Conservation (phyloP, 1,140 invertebrate genomes). For the Eubasilissa regina region DNA sequence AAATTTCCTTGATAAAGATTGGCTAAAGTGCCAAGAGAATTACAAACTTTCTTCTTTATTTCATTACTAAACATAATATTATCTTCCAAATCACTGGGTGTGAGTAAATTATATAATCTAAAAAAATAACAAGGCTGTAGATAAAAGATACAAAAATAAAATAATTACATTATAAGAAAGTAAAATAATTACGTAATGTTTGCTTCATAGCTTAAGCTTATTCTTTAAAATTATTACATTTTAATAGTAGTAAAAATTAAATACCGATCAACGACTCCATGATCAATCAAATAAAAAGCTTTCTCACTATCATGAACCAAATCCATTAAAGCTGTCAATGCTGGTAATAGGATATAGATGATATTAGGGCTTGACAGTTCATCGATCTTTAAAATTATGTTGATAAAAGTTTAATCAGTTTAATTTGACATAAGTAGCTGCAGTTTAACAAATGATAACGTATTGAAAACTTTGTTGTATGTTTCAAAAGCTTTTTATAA, state of each 20-base stretch:
- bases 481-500: too few species aligned
- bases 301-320: slow-evolving; percentile 27
- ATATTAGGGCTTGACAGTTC: slow-evolving; percentile 1
- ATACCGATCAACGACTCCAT: slow-evolving; percentile 27
- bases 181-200: too few species aligned
- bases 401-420: too few species aligned
- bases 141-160: too few species aligned
- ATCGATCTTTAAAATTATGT: slow-evolving; percentile 11
- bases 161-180: too few species aligned
- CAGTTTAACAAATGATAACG: too few species aligned
- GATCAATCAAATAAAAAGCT: slow-evolving; percentile 24
- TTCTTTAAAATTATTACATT: too few species aligned
- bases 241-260: not conserved
- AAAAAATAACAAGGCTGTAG: not conserved
- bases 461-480: too few species aligned
- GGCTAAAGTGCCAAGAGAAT: not conserved
- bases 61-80: not conserved
- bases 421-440: too few species aligned
- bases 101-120: not conserved
- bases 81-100: not conserved
- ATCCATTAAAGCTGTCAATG: slow-evolving; percentile 21
- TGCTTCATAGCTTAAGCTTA: too few species aligned
- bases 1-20: slow-evolving; percentile 11
- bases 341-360: slow-evolving; percentile 5
- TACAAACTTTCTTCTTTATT: slow-evolving; percentile 21